Conservation (phyloP, 2,797 vertebrate genomes). For the Anomalospiza imberbis region DNA sequence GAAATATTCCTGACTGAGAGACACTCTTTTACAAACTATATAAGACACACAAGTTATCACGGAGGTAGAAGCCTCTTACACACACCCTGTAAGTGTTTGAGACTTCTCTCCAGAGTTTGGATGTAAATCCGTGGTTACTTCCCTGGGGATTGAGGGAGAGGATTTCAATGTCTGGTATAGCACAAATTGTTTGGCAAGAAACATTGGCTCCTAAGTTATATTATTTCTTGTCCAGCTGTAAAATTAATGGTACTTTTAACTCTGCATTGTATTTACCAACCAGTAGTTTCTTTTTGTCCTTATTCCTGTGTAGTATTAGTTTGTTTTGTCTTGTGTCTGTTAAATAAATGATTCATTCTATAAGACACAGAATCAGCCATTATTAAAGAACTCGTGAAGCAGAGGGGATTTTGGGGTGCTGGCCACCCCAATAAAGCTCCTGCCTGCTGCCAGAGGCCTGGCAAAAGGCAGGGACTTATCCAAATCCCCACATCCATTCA, state of each 20-base stretch:
- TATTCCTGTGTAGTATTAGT: background rate
- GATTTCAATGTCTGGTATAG: background rate
- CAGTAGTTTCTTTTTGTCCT: background rate
- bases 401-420: background rate
- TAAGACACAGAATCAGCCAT: background rate
- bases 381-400: background rate
- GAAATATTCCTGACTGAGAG: background rate
- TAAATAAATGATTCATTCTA: background rate
- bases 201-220: background rate
- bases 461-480: background rate
- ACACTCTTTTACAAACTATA: background rate
- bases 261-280: background rate
- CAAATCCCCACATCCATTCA: background rate
- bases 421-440: background rate
- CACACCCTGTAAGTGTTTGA: background rate
- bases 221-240: background rate
- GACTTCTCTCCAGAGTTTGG: background rate
- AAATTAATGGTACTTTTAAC: background rate
- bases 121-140: rapidly evolving
- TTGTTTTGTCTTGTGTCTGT: background rate
- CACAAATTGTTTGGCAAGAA: background rate
- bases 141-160: background rate
- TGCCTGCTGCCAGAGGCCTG: background rate
- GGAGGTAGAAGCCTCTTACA: background rate
- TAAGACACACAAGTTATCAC: background rate